phyloP scores from a whole-genome alignment of 2,797 vertebrate species.

The Poecilia wingei region DNA sequence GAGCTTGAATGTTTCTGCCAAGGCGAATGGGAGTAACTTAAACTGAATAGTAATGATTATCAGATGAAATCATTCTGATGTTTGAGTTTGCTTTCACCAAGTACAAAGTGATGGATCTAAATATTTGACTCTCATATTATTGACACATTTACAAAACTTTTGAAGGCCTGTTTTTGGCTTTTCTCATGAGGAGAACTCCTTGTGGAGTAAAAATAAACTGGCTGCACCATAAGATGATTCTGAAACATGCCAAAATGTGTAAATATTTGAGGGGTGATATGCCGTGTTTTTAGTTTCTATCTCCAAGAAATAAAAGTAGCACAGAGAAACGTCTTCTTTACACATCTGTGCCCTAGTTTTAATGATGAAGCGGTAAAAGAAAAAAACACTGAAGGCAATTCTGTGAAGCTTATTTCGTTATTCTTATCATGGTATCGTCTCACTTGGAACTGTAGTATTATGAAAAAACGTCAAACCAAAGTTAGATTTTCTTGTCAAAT shows the following conservation, averaged over 20 bases:
- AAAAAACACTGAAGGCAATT: not conserved
- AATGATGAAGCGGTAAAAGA: not conserved
- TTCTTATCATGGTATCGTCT: not conserved
- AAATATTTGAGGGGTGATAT: not conserved
- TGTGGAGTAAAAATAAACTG: not conserved
- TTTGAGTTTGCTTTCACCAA: not conserved
- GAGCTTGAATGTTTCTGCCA: not conserved
- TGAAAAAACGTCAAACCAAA: not conserved
- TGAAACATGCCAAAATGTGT: not conserved
- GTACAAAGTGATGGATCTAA: not conserved
- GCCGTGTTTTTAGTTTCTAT: not conserved
- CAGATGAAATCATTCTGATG: not conserved
- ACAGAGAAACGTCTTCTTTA: constrained; percentile 1
- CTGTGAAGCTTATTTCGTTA: not conserved
- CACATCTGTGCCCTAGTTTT: not conserved
- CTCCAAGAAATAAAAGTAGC: not conserved
- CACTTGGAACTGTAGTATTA: not conserved
- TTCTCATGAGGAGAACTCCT: not conserved
- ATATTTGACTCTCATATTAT: not conserved
- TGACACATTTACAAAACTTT: not conserved
- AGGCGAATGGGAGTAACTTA: not conserved
- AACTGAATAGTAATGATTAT: not conserved
- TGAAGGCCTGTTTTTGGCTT: not conserved
- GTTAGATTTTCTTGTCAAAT: not conserved
- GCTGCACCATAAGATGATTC: not conserved